These are phyloP conservation scores for Etia nguti DNA, from an alignment of 2,113 vertebrate genomes.

Conservation along the genomic window DNA sequence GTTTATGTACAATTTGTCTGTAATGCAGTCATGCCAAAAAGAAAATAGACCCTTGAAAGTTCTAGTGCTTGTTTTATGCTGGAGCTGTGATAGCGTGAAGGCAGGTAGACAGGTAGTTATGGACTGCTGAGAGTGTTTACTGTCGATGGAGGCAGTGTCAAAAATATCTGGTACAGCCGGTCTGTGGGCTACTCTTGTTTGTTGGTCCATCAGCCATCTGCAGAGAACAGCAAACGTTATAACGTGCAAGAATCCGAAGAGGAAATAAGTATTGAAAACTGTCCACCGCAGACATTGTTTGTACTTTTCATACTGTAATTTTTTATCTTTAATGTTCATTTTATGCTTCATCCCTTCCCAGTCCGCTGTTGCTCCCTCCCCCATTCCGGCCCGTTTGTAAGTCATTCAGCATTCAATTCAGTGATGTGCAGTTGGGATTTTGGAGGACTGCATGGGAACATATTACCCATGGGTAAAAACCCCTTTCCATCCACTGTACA, in stretches of 20 bases:
- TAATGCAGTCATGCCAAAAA: neutral
- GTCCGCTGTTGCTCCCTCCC: neutral
- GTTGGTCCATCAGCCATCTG: neutral
- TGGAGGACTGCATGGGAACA: neutral
- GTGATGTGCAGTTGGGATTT: accelerated
- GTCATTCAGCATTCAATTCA: neutral
- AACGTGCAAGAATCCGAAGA: neutral
- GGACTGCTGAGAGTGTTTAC: neutral
- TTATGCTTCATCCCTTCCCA: neutral
- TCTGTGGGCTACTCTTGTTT: neutral
- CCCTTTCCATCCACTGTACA: neutral
- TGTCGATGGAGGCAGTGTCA: neutral
- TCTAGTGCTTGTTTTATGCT: neutral
- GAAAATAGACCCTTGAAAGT: neutral
- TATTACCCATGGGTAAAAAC: neutral
- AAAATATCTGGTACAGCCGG: neutral
- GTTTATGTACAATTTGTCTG: neutral
- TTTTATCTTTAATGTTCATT: neutral
- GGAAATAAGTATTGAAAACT: neutral
- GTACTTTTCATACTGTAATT: neutral
- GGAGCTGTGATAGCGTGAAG: neutral
- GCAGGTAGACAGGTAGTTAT: neutral
- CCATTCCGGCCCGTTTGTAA: accelerated
- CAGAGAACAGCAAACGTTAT: neutral
- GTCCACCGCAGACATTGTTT: neutral